Evolutionary conservation across 2,888 invertebrate genomes (phyloP).

Genomic region (Limnephilus auricula): DNA sequence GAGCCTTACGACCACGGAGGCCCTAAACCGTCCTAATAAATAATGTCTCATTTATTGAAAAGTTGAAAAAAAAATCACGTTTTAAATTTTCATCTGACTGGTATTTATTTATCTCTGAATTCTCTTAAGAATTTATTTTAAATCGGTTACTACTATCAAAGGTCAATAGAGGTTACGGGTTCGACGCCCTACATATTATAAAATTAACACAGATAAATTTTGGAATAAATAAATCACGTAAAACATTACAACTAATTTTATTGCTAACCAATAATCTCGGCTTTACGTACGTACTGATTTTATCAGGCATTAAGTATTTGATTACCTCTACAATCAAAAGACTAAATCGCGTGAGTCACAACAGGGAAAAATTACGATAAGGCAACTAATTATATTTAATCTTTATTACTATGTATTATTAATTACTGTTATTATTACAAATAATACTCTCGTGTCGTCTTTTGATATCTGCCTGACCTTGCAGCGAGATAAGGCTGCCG

Average conservation of each 20-base stretch:
- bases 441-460: not conserved
- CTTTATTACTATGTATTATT: not conserved
- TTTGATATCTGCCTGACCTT: conserved; percentile 21
- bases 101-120: too few species aligned
- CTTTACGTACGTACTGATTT: not conserved
- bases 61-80: too few species aligned
- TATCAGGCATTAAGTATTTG: not conserved
- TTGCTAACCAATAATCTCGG: not conserved
- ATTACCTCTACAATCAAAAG: not conserved
- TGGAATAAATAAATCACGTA: not conserved
- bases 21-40: too few species aligned
- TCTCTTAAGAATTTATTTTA: too few species aligned
- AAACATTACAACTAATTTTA: not conserved
- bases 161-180: not conserved
- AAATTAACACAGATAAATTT: not conserved
- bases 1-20: too few species aligned
- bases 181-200: not conserved
- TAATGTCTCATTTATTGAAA: too few species aligned
- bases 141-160: not conserved
- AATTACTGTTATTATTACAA: not conserved
- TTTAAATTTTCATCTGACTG: too few species aligned
- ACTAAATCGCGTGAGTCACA: not conserved
- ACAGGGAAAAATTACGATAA: not conserved
- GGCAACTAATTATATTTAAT: not conserved
- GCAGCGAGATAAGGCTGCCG: not conserved